These are phyloP conservation scores for Harpalus rubripes DNA, from an alignment of 2,888 invertebrate genomes.

Conservation along the genomic window DNA sequence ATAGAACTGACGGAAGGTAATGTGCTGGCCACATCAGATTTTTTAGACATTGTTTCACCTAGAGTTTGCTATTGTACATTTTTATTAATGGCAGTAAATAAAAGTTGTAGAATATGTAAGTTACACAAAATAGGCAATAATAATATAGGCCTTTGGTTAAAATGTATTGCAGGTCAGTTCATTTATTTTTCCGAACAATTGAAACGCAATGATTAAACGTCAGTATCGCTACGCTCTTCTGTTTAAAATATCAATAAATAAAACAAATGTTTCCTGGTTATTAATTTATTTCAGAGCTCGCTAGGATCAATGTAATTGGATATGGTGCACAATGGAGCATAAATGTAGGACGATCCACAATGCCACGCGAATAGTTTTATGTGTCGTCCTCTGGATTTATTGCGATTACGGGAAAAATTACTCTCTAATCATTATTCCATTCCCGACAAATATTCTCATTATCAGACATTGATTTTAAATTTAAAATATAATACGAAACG, in stretches of 20 bases:
- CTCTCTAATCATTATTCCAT: conserved; percentile 41
- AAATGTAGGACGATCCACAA: conserved; percentile 9
- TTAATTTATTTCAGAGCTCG: conserved; percentile 44
- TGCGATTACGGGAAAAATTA: conserved; percentile 34
- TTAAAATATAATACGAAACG: not conserved
- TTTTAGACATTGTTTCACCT: too few relatives aligned
- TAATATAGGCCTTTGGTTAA: not conserved
- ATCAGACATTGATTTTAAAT: conserved; percentile 1
- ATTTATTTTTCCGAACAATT: conserved; percentile 55
- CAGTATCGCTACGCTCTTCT: conserved; percentile 14
- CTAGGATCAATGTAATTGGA: conserved; percentile 48
- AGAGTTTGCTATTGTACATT: too few relatives aligned
- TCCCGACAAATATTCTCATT: conserved; percentile 1
- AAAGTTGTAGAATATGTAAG: too few relatives aligned
- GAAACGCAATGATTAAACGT: conserved; percentile 56
- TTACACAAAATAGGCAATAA: not conserved
- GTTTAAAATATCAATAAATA: conserved; percentile 58
- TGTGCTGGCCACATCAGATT: too few relatives aligned
- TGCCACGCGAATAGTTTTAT: not conserved
- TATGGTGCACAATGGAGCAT: conserved; percentile 29
- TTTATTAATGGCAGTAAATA: too few relatives aligned
- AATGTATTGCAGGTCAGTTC: conserved; percentile 22
- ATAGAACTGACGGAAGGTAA: too few relatives aligned
- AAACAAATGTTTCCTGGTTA: conserved; percentile 60
- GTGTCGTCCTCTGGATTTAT: conserved; percentile 15